Evolutionary conservation across 2,113 vertebrate genomes (phyloP).

Genomic region (Nerophis lumbriciformis): DNA sequence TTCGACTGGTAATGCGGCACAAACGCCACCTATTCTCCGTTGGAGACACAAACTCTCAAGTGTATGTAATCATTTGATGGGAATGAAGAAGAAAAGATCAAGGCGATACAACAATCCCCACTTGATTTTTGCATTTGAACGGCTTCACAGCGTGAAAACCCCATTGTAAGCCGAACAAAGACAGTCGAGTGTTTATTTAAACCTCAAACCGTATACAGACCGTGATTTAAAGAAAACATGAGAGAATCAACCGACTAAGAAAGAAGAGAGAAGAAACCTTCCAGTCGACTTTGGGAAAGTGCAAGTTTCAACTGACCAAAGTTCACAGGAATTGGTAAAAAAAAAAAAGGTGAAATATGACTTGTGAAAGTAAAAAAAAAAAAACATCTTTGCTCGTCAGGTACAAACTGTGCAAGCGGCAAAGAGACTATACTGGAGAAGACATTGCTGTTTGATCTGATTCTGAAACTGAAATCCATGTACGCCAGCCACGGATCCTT

Average conservation of each 20-base stretch:
- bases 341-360: not conserved
- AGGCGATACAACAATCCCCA: slow-evolving; percentile 1
- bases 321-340: not conserved
- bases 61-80: not conserved
- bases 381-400: not conserved
- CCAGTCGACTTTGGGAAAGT: not conserved
- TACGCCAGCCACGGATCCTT: slow-evolving; percentile 8
- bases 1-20: not conserved
- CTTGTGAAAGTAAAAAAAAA: slow-evolving; percentile 1
- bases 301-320: slow-evolving; percentile 3
- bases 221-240: not conserved
- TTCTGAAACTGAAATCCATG: slow-evolving; percentile 8
- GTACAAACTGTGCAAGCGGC: slow-evolving; percentile 5
- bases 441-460: slow-evolving; percentile 3
- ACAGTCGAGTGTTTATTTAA: slow-evolving; percentile 2
- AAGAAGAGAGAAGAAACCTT: slow-evolving; percentile 1
- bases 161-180: not conserved
- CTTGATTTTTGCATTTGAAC: slow-evolving; percentile 2
- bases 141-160: not conserved
- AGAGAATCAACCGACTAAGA: not conserved
- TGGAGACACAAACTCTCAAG: not conserved
- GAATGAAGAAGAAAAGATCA: slow-evolving; percentile 4
- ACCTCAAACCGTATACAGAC: not conserved
- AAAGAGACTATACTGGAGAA: slow-evolving; percentile 8
- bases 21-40: slow-evolving; percentile 6